Base-by-base conservation (phyloP, 2,888 invertebrate species). In the Rhodophaea formosa region DNA sequence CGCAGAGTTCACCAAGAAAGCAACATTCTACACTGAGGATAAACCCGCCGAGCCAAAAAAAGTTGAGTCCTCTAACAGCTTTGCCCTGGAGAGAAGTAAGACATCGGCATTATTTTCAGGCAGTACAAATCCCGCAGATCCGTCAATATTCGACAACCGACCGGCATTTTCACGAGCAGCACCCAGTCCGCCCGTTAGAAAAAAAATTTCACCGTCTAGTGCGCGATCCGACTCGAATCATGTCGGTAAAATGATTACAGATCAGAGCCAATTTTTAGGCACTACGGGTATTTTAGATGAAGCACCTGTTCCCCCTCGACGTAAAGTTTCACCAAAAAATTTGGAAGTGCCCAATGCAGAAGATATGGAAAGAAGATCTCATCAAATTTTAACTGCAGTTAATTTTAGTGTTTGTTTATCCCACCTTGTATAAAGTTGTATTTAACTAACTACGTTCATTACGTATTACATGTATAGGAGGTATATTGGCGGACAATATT, bases 101-200 rank as follows among this genome's bases (percentile, higher is more conserved):
- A 91, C 91, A 10, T 79, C 91, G 6, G 81, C 82, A 8, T 42
- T 85, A 29, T 71, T 84, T 53, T 75, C 82, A 1, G 76, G 74
- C 8, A 78, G 73, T 60, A 62, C 73, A 58, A 82, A 79, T 62
- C 74, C 78, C 23, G 69, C 80, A 39, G 75, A 86, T 62, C 71
- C 77, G 17, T 79, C 86, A 12, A 90, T 90, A 64, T 90, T 90
- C 63, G 90, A 90, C 59, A 89, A 85, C 54, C 76, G 86, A 35
- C 86, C 88, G 7, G 66, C 75, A 10, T 86, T 80, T 60, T 87
- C 87, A 1, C 75, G 90, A 35, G 79, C 88, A 7, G 92, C 91
- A 14, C 92, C 92, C 0, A 91, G 91, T 60, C 91, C 91, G 8
- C 91, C 92, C 0, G 84, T 82, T 1, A 77, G 91, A 62, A 84